Conservation (phyloP, 2,113 vertebrate species). For the Actenoides lindsayi region DNA sequence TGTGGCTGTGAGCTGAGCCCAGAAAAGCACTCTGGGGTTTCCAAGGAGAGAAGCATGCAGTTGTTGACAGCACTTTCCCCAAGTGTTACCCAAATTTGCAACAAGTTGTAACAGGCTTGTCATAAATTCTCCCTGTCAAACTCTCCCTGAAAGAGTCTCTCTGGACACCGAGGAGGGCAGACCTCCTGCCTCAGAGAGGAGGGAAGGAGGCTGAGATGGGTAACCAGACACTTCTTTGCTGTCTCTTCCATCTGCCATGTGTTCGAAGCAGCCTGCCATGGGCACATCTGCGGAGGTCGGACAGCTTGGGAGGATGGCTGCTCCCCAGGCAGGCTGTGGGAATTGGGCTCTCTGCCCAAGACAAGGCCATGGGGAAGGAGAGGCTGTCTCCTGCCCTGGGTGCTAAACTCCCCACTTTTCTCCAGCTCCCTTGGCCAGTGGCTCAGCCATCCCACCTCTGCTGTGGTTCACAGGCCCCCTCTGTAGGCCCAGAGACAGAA, state of each 20-base stretch:
- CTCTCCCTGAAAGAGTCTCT: not conserved
- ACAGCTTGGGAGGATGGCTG: conserved; percentile 55
- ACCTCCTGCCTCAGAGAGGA: not conserved
- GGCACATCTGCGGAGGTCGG: conserved; percentile 54
- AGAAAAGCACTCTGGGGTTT: not conserved
- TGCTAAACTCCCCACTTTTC: not conserved
- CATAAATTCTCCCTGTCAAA: not conserved
- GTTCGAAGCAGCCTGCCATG: conserved; percentile 40
- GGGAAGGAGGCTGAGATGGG: not conserved
- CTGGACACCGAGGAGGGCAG: not conserved
- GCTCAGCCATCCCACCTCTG: fast-evolving
- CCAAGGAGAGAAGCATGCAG: not conserved
- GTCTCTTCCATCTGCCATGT: not conserved
- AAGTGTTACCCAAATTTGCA: not conserved
- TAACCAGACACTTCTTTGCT: not conserved
- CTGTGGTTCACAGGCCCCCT: not conserved
- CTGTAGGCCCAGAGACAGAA: not conserved
- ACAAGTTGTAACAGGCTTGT: not conserved
- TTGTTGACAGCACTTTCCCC: not conserved
- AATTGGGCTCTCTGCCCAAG: not conserved
- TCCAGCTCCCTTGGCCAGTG: not conserved
- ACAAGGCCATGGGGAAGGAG: not conserved
- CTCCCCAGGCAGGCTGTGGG: conserved; percentile 27
- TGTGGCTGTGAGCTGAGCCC: not conserved
- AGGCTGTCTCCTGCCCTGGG: not conserved